phyloP scores from a whole-genome alignment of 2,888 invertebrate species.

The Tiliacea aurago region DNA sequence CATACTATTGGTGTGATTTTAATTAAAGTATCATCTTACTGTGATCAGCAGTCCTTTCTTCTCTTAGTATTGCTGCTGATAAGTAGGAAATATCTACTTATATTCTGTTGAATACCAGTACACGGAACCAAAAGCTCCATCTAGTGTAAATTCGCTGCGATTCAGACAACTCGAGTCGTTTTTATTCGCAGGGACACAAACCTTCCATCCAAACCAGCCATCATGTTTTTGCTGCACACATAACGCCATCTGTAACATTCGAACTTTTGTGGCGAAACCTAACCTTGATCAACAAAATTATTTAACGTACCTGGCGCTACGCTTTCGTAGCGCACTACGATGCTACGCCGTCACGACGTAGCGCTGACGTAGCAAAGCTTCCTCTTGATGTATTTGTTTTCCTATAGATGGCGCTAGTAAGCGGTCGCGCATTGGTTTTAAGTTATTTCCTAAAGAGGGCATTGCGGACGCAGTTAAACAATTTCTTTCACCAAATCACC shows the following conservation, averaged over 20 bases:
- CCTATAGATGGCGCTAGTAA: constrained; percentile 38
- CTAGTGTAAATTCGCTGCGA: constrained; percentile 5
- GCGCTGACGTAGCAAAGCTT: constrained; percentile 1
- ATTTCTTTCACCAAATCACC: background rate
- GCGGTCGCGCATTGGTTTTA: rapidly evolving
- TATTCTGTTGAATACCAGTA: too few species aligned
- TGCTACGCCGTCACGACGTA: constrained; percentile 52
- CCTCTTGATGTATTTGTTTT: background rate
- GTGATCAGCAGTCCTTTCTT: too few species aligned
- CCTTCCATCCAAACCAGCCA: too few species aligned
- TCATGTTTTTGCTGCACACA: background rate
- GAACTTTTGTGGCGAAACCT: background rate
- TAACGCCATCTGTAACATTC: constrained; percentile 10
- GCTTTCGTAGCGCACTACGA: constrained; percentile 48
- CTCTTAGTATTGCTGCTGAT: too few species aligned
- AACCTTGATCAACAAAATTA: too few species aligned
- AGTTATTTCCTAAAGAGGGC: constrained; percentile 7
- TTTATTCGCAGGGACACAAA: background rate
- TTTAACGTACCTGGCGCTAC: constrained; percentile 42
- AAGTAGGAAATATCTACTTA: too few species aligned
- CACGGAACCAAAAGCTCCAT: constrained; percentile 5
- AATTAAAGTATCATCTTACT: background rate
- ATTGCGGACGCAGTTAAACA: background rate
- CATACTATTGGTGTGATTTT: background rate
- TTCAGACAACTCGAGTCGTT: background rate